These are phyloP conservation scores for Octonoba sinensis DNA, from an alignment of 2,888 invertebrate genomes.

Conservation along the genomic window DNA sequence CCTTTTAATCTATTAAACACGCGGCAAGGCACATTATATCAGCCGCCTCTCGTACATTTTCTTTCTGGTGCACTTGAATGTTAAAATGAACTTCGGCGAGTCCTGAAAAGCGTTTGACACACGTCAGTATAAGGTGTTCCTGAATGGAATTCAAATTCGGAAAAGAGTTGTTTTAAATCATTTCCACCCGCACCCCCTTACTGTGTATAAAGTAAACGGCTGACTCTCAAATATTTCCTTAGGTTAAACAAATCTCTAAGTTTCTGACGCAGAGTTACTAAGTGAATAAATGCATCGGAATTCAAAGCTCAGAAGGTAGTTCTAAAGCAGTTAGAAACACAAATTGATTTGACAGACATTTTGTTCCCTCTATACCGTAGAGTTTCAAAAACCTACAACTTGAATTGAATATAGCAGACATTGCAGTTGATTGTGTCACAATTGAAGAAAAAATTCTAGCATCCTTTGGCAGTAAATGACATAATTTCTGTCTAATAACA, in stretches of 20 bases:
- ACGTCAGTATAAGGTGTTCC: not conserved
- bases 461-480: too few relatives aligned
- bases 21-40: too few relatives aligned
- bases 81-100: too few relatives aligned
- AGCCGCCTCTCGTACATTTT: not conserved
- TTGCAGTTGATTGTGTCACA: too few relatives aligned
- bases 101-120: not conserved
- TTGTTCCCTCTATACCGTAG: too few relatives aligned
- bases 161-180: slow-evolving; percentile 6
- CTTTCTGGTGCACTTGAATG: not conserved
- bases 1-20: too few relatives aligned
- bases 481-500: too few relatives aligned
- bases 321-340: too few relatives aligned
- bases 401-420: too few relatives aligned
- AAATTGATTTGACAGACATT: too few relatives aligned
- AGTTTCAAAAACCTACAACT: too few relatives aligned
- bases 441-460: too few relatives aligned
- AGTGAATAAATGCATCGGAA: slow-evolving; percentile 19
- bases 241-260: slow-evolving; percentile 18
- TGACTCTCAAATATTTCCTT: slow-evolving; percentile 9
- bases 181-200: not conserved
- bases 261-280: slow-evolving; percentile 8
- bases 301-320: not conserved
- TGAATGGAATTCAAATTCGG: slow-evolving; percentile 7
- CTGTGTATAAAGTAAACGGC: slow-evolving; percentile 4